Conservation (phyloP, 2,888 invertebrate species). For the Geophilus truncorum region DNA sequence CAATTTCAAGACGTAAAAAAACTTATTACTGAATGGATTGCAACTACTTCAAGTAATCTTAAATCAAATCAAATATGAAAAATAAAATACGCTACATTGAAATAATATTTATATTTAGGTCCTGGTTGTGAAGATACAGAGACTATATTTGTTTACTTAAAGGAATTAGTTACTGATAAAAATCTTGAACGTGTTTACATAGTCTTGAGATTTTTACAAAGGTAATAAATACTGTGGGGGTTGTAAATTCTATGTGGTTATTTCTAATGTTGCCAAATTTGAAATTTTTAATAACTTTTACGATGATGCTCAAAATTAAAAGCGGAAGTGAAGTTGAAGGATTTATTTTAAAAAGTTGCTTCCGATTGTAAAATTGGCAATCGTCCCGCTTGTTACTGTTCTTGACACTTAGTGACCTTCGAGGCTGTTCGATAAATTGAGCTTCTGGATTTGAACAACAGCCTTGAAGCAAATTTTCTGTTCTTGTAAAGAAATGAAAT, state of each 20-base stretch:
- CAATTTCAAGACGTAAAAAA: neutral
- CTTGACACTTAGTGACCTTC: neutral
- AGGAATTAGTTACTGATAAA: neutral
- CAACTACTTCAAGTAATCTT: neutral
- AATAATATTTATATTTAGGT: neutral
- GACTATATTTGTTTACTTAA: neutral
- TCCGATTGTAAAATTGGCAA: too few relatives aligned
- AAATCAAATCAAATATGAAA: neutral
- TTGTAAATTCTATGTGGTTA: neutral
- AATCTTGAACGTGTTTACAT: slow-evolving; percentile 12
- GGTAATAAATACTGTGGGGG: neutral
- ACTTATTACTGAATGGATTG: slow-evolving; percentile 7
- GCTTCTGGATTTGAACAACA: too few relatives aligned
- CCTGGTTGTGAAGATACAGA: neutral
- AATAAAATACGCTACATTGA: neutral
- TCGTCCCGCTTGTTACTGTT: neutral
- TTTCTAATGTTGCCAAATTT: neutral
- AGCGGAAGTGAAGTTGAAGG: too few relatives aligned
- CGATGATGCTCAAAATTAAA: too few relatives aligned
- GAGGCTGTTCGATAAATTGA: neutral
- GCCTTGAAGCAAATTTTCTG: too few relatives aligned
- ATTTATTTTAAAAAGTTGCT: neutral
- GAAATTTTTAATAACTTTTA: too few relatives aligned
- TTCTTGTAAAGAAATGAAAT: too few relatives aligned
- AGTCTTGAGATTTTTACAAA: neutral